Conservation (phyloP, 2,113 vertebrate species). For the Oreochromis tanganicae region DNA sequence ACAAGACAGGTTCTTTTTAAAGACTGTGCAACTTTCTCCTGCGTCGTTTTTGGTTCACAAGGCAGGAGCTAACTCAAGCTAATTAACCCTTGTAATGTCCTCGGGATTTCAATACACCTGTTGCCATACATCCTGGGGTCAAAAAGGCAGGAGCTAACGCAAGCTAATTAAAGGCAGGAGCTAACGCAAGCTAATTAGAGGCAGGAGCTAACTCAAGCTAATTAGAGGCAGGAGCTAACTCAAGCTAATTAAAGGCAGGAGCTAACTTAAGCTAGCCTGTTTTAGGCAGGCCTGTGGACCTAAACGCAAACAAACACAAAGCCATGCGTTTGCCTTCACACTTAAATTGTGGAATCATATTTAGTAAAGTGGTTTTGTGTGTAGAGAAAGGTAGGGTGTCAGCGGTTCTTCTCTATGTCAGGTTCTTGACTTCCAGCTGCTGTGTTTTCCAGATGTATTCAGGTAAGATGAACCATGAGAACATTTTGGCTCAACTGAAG, state of each 20-base stretch:
- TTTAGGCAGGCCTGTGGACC: neutral
- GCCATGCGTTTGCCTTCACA: fast-evolving
- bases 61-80: neutral
- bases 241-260: fast-evolving
- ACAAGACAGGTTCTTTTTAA: neutral
- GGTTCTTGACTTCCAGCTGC: neutral
- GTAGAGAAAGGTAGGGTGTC: no score
- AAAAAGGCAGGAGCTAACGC: neutral
- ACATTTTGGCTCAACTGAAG: constrained; percentile 72
- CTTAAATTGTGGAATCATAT: neutral
- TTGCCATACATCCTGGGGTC: no score
- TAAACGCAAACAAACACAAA: neutral
- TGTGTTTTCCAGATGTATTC: neutral
- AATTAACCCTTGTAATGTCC: neutral
- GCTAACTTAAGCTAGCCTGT: neutral
- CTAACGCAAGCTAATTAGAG: fast-evolving
- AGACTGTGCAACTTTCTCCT: neutral
- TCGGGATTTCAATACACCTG: neutral
- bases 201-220: neutral
- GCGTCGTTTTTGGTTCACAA: neutral
- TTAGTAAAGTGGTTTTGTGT: neutral
- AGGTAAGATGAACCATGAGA: constrained; percentile 65
- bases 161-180: neutral
- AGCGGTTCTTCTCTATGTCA: neutral
- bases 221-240: neutral